A percentile compares a stretch with the other conserved stretches of the same genome.
phyloP scores from a whole-genome alignment of 2,888 invertebrate genomes.

The Drosophila kokeensis region DNA sequence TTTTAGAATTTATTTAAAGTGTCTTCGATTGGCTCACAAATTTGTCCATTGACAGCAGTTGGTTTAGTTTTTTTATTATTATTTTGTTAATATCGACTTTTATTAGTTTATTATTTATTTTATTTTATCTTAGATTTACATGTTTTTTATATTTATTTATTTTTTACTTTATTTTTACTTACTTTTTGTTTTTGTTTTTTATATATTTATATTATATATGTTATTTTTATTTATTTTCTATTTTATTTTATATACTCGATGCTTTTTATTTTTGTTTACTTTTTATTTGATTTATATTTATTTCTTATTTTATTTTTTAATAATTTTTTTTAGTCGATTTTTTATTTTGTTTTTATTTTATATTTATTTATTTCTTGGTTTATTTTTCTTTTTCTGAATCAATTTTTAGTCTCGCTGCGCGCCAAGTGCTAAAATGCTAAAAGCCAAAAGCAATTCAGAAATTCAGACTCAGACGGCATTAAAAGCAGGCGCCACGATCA shows the following conservation, averaged over 20 bases:
- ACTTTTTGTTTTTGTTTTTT: too few relatives aligned
- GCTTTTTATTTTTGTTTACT: background rate
- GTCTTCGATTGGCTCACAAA: conserved; percentile 1
- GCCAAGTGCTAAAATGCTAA: conserved; percentile 52
- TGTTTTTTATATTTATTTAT: background rate
- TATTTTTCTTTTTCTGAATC: conserved; percentile 1
- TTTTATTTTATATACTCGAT: background rate
- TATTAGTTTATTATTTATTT: background rate
- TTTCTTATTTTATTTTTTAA: background rate
- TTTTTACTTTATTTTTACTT: conserved; percentile 2
- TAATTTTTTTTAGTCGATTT: background rate
- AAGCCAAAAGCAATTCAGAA: conserved; percentile 56
- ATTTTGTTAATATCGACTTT: conserved; percentile 1
- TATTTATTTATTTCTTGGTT: background rate
- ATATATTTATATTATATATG: background rate
- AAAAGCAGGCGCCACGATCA: conserved; percentile 55
- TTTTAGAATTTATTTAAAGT: conserved; percentile 19
- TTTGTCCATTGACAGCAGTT: background rate
- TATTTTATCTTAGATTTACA: too few relatives aligned
- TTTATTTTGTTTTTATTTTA: conserved; percentile 1
- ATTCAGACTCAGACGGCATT: conserved; percentile 42
- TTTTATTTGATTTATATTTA: background rate
- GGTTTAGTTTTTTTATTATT: background rate
- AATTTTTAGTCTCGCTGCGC: conserved; percentile 14
- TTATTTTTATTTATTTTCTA: too few relatives aligned